Evolutionary conservation across 1,140 invertebrate genomes (phyloP).

Genomic region (Dinothrombium tinctorium): DNA sequence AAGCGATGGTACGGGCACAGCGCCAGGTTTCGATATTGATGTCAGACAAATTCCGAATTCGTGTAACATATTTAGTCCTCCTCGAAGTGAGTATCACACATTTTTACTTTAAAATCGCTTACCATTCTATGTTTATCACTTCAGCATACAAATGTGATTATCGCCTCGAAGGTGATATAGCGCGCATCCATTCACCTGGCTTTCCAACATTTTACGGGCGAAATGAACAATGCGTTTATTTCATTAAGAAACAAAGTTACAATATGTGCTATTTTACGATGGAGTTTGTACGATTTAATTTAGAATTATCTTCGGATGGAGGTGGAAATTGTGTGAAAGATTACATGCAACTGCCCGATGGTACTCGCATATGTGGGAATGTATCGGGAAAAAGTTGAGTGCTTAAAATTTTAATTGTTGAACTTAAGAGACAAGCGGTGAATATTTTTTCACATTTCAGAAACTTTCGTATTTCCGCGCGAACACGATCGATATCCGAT

Average conservation of each 20-base stretch:
- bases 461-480: constrained; percentile 10
- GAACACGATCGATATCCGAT: constrained; percentile 11
- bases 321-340: constrained; percentile 11
- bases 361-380: constrained; percentile 12
- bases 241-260: constrained; percentile 1
- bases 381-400: not conserved
- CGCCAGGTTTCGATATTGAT: constrained; percentile 15
- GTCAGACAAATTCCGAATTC: constrained; percentile 14
- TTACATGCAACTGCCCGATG: constrained; percentile 14
- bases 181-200: constrained; percentile 1
- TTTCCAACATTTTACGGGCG: constrained; percentile 4
- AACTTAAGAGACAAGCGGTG: not conserved
- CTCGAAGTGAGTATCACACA: not conserved
- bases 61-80: constrained; percentile 5
- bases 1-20: constrained; percentile 11
- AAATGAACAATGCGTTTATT: constrained; percentile 8
- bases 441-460: constrained; percentile 1
- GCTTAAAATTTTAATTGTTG: no score
- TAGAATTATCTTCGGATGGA: constrained; percentile 10
- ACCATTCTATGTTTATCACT: not conserved
- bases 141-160: constrained; percentile 7
- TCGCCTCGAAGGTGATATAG: not conserved
- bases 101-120: not conserved
- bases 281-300: constrained; percentile 15
- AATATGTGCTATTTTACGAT: constrained; percentile 11